These are phyloP conservation scores for Asteroscopus sphinx DNA, from an alignment of 2,888 invertebrate genomes.

Conservation along the genomic window DNA sequence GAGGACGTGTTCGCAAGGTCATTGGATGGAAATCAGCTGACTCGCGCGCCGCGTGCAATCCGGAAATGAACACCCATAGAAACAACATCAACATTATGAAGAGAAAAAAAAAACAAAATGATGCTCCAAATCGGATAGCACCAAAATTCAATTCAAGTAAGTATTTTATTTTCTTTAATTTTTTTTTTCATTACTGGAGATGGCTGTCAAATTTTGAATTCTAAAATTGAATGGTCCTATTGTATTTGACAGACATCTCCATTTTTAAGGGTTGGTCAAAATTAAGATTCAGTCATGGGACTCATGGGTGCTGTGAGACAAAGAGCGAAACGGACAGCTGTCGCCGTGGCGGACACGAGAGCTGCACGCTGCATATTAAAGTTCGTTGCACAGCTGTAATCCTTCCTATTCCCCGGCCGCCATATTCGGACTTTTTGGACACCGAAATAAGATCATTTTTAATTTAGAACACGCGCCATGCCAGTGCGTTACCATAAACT, in stretches of 20 bases:
- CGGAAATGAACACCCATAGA: conserved; percentile 75
- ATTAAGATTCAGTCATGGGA: conserved; percentile 56
- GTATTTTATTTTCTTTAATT: conserved; percentile 61
- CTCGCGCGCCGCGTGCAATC: conserved; percentile 76
- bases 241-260: conserved; percentile 41
- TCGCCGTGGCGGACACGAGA: conserved; percentile 67
- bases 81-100: conserved; percentile 59
- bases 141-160: conserved; percentile 67
- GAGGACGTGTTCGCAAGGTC: conserved; percentile 82
- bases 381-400: conserved; percentile 75
- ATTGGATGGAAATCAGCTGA: conserved; percentile 86
- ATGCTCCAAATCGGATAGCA: conserved; percentile 53
- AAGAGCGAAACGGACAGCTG: conserved; percentile 71
- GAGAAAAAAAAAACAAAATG: conserved; percentile 59
- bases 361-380: conserved; percentile 77
- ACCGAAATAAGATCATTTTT: conserved; percentile 52
- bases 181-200: conserved; percentile 29
- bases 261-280: conserved; percentile 52
- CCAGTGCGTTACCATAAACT: conserved; percentile 23
- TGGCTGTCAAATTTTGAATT: conserved; percentile 46
- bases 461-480: conserved; percentile 45
- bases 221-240: conserved; percentile 31
- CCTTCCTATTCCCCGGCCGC: conserved; percentile 67
- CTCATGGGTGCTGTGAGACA: conserved; percentile 58
- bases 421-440: conserved; percentile 61